Evolutionary conservation across 2,797 vertebrate genomes (phyloP), one percentile per base, ranked within the genome.

Genomic region (Podargus strigoides): DNA sequence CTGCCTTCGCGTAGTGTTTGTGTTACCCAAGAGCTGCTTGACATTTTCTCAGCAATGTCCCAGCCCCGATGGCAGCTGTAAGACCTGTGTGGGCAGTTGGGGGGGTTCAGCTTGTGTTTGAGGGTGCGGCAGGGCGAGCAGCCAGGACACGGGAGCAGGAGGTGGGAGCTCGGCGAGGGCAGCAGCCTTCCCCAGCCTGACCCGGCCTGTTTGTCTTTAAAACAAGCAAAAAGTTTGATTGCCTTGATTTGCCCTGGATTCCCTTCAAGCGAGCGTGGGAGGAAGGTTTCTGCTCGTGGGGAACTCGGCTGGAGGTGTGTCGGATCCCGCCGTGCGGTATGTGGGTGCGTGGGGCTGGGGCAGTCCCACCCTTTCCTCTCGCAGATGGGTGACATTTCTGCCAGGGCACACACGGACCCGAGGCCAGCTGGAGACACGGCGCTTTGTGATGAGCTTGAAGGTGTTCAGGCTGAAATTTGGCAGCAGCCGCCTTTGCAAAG

Each of bases 11-110:
- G 3, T 22, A 91, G 85, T 70, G 82, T 93, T 95, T 94, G 85
- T 34, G 42, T 94, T 93, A 41, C 78, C 77, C 75, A 95, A 93
- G 95, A 89, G 88, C 92, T 90, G 67, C 96, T 95, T 91, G 93
- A 93, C 89, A 81, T 93, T 95, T 94, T 90, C 88, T 76, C 34
- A 32, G 59, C 0, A 3, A 26, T 2, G 10, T 20, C 3, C 27
- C 0, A 0, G 62, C 74, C 56, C n/a, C 1, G 4, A 13, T 8
- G 39, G 82, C 53, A 62, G 6, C 60, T 0, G 0, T 41, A 20
- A 19, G 37, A 21, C 14, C 66, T 0, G 0, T 0, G 5, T 4
- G 28, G 62, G 74, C 0, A 0, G 36, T 13, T 0, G 0, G 24
- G n/a, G 34, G 44, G 49, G 49, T 20, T 4, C 62, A 34, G 79